Evolutionary conservation across 2,113 vertebrate genomes (phyloP), one percentile per base, ranked within the genome.

Genomic region (Halichoerus grypus): DNA sequence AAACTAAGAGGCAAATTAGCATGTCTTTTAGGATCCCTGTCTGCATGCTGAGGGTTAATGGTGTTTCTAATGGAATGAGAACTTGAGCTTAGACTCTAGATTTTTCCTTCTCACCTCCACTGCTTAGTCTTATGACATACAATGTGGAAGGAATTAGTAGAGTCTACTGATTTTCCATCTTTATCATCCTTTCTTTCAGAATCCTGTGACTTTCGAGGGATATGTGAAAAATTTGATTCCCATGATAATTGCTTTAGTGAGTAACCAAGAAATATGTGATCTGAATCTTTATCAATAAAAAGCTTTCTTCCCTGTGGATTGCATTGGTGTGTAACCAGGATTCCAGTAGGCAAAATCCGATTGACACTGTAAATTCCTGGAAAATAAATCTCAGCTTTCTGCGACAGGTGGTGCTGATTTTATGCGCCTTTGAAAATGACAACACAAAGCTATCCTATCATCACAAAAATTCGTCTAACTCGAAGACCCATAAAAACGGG

Each of bases 321-420:
- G 21, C 18, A 12, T 5, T 1, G 53, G 26, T 22, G 12, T 1
- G 3, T 46, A 36, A 18, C 31, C 4, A 1, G 39, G 36, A 49
- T 61, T 28, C 31, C 80, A 21, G 67, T 15, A 33, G 39, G 42
- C 19, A 28, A 36, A 74, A 36, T 51, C 15, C 4, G 53, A 74
- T 15, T 4, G n/a, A 57, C 72, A 59, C 36, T 16, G 4, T 9
- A 53, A 61, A 33, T 53, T 51, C 55, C 36, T 16, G 42, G 12
- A 26, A 95, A 89, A 72, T 19, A 74, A 61, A 14, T 36, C 16
- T 71, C 4, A 3, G 6, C 55, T 80, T n/a, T 42, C 11, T 49
- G 31, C 1, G 31, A 69, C 53, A 36, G 42, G 31, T 8, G 10
- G 31, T 36, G 31, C 15, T 61, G 22, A 51, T 22, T 36, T 49